phyloP scores from a whole-genome alignment of 2,113 vertebrate species.

The Isurus oxyrinchus region DNA sequence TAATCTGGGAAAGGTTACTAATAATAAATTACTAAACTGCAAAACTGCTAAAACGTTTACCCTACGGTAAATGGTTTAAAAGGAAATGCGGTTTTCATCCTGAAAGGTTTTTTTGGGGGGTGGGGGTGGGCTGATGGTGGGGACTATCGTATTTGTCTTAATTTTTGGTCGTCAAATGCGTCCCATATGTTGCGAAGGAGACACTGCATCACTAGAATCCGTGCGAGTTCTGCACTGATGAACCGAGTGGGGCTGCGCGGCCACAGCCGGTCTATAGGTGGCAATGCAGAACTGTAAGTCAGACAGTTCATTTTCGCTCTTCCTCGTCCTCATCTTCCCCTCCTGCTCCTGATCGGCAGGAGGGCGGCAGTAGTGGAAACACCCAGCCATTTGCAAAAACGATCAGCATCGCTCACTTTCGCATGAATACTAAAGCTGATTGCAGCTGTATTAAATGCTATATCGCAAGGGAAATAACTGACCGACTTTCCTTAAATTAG shows the following conservation, averaged over 20 bases:
- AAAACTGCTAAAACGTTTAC: not conserved
- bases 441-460: not conserved
- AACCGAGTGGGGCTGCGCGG: not conserved
- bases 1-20: not conserved
- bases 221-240: not conserved
- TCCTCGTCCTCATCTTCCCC: not conserved
- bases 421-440: not conserved
- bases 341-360: not conserved
- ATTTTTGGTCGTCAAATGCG: not conserved
- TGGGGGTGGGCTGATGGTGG: no score
- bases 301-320: not conserved
- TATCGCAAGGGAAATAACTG: not conserved
- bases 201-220: not conserved
- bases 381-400: not conserved
- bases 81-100: not conserved
- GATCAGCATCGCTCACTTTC: not conserved
- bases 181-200: not conserved
- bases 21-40: not conserved
- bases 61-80: not conserved
- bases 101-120: not conserved
- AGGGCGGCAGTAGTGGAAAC: not conserved
- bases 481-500: not conserved
- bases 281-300: conserved; percentile 4
- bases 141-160: not conserved
- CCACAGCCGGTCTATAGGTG: not conserved